Conservation (phyloP, 2,113 vertebrate genomes). For the Butorides virescens region DNA sequence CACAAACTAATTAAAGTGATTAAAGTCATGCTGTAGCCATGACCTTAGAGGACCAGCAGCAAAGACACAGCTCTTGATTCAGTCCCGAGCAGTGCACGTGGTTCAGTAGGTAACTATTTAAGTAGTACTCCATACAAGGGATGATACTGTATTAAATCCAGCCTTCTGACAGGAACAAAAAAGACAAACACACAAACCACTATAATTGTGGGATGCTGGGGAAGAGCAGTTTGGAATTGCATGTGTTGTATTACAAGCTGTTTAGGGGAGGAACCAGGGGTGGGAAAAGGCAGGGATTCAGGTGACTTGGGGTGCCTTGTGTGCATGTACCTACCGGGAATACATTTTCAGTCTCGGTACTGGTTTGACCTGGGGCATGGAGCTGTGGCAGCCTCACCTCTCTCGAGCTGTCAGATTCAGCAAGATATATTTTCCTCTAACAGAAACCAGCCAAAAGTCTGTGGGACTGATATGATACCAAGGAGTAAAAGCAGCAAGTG, state of each 20-base stretch:
- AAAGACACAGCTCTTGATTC: background rate
- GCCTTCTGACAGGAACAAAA: background rate
- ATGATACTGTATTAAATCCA: background rate
- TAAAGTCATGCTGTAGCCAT: background rate
- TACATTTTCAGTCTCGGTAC: background rate
- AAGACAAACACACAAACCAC: background rate
- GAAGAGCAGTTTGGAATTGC: background rate
- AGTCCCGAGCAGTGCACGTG: background rate
- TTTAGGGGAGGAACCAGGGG: background rate
- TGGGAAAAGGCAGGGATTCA: background rate
- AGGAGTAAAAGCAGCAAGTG: background rate
- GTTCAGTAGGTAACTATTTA: background rate
- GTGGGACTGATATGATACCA: background rate
- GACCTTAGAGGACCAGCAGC: background rate
- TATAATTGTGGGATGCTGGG: background rate
- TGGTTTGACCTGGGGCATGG: background rate
- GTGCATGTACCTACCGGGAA: background rate
- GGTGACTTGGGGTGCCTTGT: background rate
- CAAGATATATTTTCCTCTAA: background rate
- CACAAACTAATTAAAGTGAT: background rate
- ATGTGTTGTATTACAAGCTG: fast-evolving
- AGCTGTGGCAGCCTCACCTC: background rate
- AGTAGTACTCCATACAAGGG: background rate
- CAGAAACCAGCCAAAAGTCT: background rate
- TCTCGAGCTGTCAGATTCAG: background rate